Evolutionary conservation across 2,113 vertebrate species (phyloP).

Genomic region (Amblyopsis rosae): DNA sequence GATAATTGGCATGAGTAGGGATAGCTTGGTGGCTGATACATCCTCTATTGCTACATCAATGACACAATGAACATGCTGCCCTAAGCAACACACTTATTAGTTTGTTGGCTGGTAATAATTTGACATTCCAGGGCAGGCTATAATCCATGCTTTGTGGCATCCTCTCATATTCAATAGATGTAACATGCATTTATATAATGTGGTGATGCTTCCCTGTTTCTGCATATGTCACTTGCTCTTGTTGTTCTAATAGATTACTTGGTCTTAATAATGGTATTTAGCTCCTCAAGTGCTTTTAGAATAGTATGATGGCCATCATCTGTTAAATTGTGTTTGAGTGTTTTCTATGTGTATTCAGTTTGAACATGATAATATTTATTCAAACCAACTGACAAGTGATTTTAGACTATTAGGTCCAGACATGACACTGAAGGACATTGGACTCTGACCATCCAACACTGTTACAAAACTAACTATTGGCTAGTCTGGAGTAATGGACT

Average conservation of each 20-base stretch:
- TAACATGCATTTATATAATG: background rate
- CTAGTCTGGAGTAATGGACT: too few relatives aligned
- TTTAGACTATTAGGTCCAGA: too few relatives aligned
- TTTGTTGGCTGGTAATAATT: background rate
- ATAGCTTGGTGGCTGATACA: constrained; percentile 14
- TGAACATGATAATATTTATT: too few relatives aligned
- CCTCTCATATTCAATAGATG: background rate
- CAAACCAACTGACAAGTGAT: too few relatives aligned
- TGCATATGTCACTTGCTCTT: background rate
- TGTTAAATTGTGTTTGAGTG: background rate
- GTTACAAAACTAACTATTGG: too few relatives aligned
- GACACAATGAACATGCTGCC: constrained; percentile 13
- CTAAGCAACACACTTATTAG: constrained; percentile 1
- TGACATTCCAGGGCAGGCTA: background rate
- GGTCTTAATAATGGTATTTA: too few relatives aligned
- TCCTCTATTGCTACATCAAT: constrained; percentile 42
- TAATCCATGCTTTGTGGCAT: constrained; percentile 3
- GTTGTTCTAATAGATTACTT: too few relatives aligned
- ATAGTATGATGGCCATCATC: background rate
- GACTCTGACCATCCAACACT: too few relatives aligned
- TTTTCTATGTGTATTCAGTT: background rate
- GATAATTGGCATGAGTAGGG: background rate
- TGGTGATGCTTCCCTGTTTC: background rate
- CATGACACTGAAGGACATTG: too few relatives aligned
- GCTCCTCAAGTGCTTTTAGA: too few relatives aligned